Base-by-base conservation (phyloP, 2,888 invertebrate genomes). In the Salticus scenicus region DNA sequence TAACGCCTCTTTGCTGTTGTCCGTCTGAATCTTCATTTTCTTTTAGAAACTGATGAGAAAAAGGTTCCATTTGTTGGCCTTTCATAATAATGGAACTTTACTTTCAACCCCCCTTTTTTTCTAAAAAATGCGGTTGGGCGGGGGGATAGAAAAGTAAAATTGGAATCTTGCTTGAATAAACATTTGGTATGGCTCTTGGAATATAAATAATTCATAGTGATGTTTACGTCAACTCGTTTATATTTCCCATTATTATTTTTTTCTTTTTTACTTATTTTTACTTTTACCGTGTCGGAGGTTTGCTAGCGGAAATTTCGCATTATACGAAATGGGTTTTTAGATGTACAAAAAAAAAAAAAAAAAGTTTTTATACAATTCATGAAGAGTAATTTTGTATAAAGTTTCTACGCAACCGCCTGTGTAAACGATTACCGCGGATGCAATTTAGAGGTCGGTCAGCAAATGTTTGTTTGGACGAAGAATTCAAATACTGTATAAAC, bases 101-200 rank as follows among this genome's bases (percentile, higher is more conserved):
- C 42, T 47, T 14, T 14, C n/a, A 5, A 7, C 1, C n/a, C 1
- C n/a, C 10, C 67, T 77, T 72, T 42, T 47, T 51, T 75, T 33
- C 33, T 37, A n/a, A 28, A 41, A 47, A 33, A 71, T 24, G 33
- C 28, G 47, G n/a, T 12, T 8, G 63, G 63, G 31, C 20, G 57
- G 70, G 70, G 24, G 70, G 74, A 27, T 70, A 24, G 37, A 75
- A 69, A 77, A 73, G 30, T 72, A 84, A 84, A 84, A 84, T 84
- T 84, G 83, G 83, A 84, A 84, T 84, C 83, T 77, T 84, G 83
- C 83, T 84, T 84, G 83, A 84, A 84, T 84, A 84, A 84, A 84
- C 83, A 84, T 84, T 84, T 73, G 83, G 77, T 77, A 73, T 84
- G 77, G 83, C 83, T 77, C 83, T 84, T 73, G 72, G 83, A 77